Evolutionary conservation across 2,113 vertebrate species (phyloP).

Genomic region (Rhinopithecus roxellana): DNA sequence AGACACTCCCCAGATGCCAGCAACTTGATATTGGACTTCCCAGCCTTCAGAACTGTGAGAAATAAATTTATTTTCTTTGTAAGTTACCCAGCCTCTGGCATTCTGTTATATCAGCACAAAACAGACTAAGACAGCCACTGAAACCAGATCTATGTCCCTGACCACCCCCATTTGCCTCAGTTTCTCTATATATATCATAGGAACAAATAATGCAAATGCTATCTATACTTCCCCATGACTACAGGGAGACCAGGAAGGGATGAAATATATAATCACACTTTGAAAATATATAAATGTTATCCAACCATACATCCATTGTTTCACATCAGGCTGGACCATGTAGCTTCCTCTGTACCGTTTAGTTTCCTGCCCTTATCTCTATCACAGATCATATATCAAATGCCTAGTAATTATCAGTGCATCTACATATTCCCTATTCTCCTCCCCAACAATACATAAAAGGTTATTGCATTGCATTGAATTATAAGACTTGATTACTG

Average conservation of each 20-base stretch:
- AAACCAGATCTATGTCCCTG: neutral
- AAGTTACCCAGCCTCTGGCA: neutral
- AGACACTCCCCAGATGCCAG: neutral
- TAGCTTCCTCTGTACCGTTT: neutral
- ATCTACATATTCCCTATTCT: neutral
- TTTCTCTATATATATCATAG: neutral
- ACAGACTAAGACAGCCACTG: neutral
- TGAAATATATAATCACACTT: neutral
- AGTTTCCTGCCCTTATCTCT: neutral
- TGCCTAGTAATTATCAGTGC: neutral
- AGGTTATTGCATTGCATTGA: neutral
- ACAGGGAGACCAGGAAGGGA: neutral
- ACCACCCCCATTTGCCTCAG: neutral
- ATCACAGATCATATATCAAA: neutral
- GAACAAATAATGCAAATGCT: neutral
- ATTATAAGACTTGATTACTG: constrained; percentile 5
- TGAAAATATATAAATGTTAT: constrained; percentile 27
- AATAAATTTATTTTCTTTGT: neutral
- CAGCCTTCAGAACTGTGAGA: neutral
- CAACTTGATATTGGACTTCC: neutral
- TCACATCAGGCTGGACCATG: neutral
- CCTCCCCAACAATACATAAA: neutral
- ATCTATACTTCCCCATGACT: neutral
- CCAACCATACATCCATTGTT: neutral
- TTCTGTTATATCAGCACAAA: neutral